Conservation (phyloP, 2,888 invertebrate species). For the Drosophila merina region DNA sequence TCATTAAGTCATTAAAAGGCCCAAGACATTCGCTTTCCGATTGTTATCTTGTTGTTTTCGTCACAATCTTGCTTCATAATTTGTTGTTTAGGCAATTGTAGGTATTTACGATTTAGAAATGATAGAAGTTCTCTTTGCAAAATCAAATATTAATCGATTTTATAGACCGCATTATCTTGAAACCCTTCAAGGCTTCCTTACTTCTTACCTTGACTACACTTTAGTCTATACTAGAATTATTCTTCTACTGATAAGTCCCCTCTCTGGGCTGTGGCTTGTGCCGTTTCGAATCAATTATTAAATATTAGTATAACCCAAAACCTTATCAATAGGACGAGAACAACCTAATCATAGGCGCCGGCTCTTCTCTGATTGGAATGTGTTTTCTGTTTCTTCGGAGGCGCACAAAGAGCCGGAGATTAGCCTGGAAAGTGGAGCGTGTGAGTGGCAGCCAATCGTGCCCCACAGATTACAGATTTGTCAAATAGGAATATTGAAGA, state of each 20-base stretch:
- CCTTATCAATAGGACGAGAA: conserved; percentile 41
- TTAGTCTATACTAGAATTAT: not conserved
- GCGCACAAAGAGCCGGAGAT: conserved; percentile 36
- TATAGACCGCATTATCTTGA: not conserved
- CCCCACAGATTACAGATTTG: not conserved
- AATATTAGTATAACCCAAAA: conserved; percentile 68
- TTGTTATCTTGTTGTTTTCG: conserved; percentile 40
- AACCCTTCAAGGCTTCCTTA: conserved; percentile 17
- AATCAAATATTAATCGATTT: not conserved
- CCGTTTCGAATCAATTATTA: conserved; percentile 47
- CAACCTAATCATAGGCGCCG: conserved; percentile 60
- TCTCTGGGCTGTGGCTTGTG: conserved; percentile 23
- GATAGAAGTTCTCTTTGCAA: not conserved
- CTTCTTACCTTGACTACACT: conserved; percentile 25
- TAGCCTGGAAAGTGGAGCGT: conserved; percentile 58
- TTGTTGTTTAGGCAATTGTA: conserved; percentile 12
- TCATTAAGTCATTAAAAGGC: conserved; percentile 66
- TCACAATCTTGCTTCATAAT: conserved; percentile 6
- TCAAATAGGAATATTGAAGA: not conserved
- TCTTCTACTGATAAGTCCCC: conserved; percentile 21
- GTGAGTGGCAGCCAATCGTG: conserved; percentile 31
- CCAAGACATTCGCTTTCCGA: conserved; percentile 15
- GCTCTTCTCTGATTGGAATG: conserved; percentile 37
- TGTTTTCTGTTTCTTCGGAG: conserved; percentile 20
- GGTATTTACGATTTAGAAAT: conserved; percentile 10